A percentile compares a stretch with the other conserved stretches of the same genome.
Evolutionary conservation across 2,113 vertebrate genomes (phyloP).

Genomic region (Neolamprologus cancellatus): DNA sequence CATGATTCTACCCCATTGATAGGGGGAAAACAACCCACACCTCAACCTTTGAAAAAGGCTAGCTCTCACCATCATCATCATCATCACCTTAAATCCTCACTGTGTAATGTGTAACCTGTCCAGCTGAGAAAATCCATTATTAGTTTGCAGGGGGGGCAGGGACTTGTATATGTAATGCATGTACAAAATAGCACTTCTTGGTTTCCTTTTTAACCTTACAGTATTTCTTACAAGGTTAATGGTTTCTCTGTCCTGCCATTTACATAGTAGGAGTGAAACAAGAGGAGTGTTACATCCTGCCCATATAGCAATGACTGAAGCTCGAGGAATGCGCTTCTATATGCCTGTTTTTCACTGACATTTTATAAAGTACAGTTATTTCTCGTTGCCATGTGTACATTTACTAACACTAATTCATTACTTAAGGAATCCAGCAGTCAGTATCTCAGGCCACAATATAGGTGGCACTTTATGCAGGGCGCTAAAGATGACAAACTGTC

Average conservation of each 20-base stretch:
- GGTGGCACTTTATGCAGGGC: background rate
- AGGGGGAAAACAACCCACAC: too few relatives aligned
- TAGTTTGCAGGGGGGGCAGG: background rate
- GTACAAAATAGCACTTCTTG: background rate
- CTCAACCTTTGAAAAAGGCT: background rate
- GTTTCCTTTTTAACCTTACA: background rate
- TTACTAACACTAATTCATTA: background rate
- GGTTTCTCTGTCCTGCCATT: background rate
- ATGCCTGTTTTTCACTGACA: background rate
- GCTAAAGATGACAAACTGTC: background rate
- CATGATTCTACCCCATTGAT: slow-evolving; percentile 17
- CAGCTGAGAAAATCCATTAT: background rate
- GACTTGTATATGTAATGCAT: background rate
- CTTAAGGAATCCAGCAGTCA: background rate
- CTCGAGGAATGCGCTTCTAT: background rate
- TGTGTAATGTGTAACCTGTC: background rate
- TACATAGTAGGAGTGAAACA: background rate
- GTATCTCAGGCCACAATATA: background rate
- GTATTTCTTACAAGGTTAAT: background rate
- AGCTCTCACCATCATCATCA: background rate
- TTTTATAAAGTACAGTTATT: background rate
- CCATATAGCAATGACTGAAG: background rate
- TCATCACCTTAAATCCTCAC: background rate
- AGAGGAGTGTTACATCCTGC: background rate
- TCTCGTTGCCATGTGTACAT: accelerated